These are phyloP conservation scores for Calliphora vomitoria DNA, from an alignment of 2,888 invertebrate species.

Conservation along the genomic window DNA sequence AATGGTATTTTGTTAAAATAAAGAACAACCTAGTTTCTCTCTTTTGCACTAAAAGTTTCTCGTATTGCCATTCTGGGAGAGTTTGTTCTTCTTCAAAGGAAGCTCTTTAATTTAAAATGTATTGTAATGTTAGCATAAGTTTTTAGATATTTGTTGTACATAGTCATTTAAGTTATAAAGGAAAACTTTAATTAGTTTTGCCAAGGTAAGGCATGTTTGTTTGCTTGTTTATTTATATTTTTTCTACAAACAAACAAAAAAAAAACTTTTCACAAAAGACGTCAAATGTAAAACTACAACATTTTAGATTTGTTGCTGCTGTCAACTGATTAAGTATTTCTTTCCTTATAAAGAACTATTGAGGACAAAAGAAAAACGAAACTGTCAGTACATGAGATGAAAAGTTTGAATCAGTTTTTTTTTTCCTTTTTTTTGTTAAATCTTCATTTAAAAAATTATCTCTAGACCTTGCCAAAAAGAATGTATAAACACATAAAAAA, in stretches of 20 bases:
- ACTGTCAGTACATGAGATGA: slow-evolving; percentile 1
- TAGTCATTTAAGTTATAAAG: slow-evolving; percentile 12
- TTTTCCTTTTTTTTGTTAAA: not conserved
- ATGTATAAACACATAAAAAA: not conserved
- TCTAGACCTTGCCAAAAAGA: slow-evolving; percentile 8
- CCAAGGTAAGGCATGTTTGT: slow-evolving; percentile 38
- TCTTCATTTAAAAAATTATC: not conserved
- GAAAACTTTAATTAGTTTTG: slow-evolving; percentile 63
- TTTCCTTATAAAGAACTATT: not conserved
- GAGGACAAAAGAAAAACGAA: slow-evolving; percentile 33
- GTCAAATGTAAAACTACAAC: slow-evolving; percentile 9
- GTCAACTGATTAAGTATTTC: slow-evolving; percentile 48
- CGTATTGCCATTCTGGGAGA: not conserved
- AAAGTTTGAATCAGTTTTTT: slow-evolving; percentile 9
- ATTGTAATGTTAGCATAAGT: slow-evolving; percentile 7
- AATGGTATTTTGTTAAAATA: no score
- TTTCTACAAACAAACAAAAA: not conserved
- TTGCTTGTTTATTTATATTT: not conserved
- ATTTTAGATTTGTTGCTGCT: slow-evolving; percentile 28
- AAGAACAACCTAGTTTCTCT: no score
- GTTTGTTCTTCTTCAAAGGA: slow-evolving; percentile 37
- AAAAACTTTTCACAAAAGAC: not conserved
- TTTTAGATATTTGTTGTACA: not conserved
- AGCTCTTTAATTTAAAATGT: slow-evolving; percentile 47
- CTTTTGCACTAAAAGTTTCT: not conserved